phyloP scores from a whole-genome alignment of 1,140 invertebrate species.

The Archivesica marissinica region DNA sequence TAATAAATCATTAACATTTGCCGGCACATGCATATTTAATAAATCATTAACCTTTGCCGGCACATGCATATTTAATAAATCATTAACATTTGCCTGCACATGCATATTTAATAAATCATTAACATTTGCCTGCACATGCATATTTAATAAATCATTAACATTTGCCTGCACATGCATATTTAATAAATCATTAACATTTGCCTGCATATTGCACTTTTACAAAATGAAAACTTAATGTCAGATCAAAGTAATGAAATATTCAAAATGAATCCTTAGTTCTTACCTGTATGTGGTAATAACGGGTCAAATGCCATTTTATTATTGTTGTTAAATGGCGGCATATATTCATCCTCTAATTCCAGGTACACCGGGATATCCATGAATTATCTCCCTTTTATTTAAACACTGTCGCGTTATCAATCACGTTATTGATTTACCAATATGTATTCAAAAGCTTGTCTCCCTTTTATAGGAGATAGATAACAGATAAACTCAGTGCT shows the following conservation, averaged over 20 bases:
- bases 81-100: too few species aligned
- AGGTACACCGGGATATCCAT: slow-evolving; percentile 51
- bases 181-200: too few species aligned
- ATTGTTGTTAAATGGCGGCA: slow-evolving; percentile 26
- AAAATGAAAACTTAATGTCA: background rate
- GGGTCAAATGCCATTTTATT: slow-evolving; percentile 43
- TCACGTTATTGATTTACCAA: background rate
- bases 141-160: too few species aligned
- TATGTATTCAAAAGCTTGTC: background rate
- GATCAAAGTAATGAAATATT: background rate
- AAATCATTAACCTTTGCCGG: too few species aligned
- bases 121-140: too few species aligned
- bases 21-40: too few species aligned
- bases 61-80: too few species aligned
- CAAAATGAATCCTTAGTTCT: background rate
- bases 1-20: too few species aligned
- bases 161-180: too few species aligned
- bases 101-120: too few species aligned
- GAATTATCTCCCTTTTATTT: slow-evolving; percentile 40
- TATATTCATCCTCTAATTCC: slow-evolving; percentile 33
- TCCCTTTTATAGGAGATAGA: background rate
- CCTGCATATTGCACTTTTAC: too few species aligned
- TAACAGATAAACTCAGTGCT: too few species aligned
- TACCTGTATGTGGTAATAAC: slow-evolving; percentile 31
- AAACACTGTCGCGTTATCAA: background rate